These are phyloP conservation scores for Zootermopsis nevadensis DNA, from an alignment of 2,888 invertebrate species.

Conservation along the genomic window DNA sequence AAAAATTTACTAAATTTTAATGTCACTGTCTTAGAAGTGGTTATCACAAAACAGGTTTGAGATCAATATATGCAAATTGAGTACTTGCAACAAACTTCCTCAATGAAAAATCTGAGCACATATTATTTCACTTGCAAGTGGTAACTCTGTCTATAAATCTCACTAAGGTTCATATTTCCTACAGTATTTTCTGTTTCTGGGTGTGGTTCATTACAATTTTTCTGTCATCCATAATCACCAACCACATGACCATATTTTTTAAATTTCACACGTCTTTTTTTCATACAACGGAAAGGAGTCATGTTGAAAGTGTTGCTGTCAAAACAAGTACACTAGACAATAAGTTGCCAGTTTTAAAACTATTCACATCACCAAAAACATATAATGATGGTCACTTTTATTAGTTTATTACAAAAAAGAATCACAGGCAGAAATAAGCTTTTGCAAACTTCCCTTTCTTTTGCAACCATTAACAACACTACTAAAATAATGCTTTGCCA, in stretches of 20 bases:
- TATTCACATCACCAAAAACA: slow-evolving; percentile 47
- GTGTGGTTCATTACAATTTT: not conserved
- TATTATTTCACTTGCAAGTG: not conserved
- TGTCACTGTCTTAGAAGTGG: no score
- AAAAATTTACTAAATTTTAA: no score
- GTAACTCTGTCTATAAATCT: not conserved
- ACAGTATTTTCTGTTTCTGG: not conserved
- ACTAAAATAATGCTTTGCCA: slow-evolving; percentile 45
- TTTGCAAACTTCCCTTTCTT: slow-evolving; percentile 43
- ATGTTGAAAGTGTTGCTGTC: slow-evolving; percentile 39
- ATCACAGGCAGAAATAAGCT: slow-evolving; percentile 51
- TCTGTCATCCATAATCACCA: slow-evolving; percentile 11
- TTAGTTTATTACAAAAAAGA: slow-evolving; percentile 48
- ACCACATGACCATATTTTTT: not conserved
- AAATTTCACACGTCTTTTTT: slow-evolving; percentile 3
- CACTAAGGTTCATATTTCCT: not conserved
- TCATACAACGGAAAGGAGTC: not conserved
- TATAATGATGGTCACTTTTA: slow-evolving; percentile 43
- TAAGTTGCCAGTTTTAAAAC: slow-evolving; percentile 29
- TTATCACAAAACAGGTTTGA: no score
- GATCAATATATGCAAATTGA: no score
- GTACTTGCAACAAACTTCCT: no score
- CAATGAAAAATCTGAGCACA: no score
- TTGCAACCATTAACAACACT: slow-evolving; percentile 42
- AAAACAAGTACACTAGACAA: slow-evolving; percentile 42